These are phyloP conservation scores for Ictidomys tridecemlineatus DNA, from an alignment of 2,113 vertebrate species.

Conservation along the genomic window DNA sequence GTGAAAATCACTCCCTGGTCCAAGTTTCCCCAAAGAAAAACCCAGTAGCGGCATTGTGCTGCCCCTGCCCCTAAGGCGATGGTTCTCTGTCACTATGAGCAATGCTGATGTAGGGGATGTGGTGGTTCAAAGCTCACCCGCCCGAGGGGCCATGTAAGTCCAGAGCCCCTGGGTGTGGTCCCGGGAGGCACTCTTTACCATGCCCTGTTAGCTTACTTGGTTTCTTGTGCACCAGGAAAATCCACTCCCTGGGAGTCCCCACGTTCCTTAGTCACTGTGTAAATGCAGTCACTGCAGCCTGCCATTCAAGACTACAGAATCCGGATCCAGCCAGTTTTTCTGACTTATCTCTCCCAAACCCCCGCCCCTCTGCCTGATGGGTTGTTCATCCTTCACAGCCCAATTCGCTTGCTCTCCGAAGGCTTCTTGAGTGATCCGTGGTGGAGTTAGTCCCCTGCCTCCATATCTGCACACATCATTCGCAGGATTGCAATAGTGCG, in stretches of 20 bases:
- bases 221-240: fast-evolving
- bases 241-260: not conserved
- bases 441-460: not conserved
- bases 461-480: fast-evolving
- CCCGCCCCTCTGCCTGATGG: not conserved
- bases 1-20: not conserved
- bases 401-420: not conserved
- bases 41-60: not conserved
- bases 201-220: fast-evolving
- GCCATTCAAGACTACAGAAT: not conserved
- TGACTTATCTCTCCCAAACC: not conserved
- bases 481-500: fast-evolving
- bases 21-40: not conserved
- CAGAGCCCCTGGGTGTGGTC: not conserved
- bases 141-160: not conserved
- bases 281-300: not conserved
- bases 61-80: fast-evolving
- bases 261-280: not conserved
- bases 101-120: fast-evolving
- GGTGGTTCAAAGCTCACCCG: not conserved
- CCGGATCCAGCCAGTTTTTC: not conserved
- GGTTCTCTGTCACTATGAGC: fast-evolving
- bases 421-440: not conserved
- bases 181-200: not conserved
- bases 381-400: not conserved